These are phyloP conservation scores for Seira ritae DNA, from an alignment of 2,888 invertebrate species.

Conservation along the genomic window DNA sequence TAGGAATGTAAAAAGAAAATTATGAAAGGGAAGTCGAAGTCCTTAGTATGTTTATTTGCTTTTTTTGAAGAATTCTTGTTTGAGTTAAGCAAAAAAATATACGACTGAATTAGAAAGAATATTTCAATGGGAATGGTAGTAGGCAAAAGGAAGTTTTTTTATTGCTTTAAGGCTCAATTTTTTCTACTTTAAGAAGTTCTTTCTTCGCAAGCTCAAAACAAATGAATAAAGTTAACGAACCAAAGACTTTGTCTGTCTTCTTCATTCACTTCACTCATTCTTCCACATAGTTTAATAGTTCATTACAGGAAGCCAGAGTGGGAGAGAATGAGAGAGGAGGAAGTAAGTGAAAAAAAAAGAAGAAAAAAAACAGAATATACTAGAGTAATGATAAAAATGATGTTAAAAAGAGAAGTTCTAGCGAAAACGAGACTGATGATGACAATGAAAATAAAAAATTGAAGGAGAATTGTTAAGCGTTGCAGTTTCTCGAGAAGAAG, in stretches of 20 bases:
- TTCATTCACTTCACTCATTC: conserved; percentile 19
- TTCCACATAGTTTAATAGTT: conserved; percentile 8
- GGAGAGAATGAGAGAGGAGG: neutral
- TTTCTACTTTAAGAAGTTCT: conserved; percentile 5
- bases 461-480: neutral
- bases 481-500: neutral
- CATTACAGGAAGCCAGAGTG: conserved; percentile 21
- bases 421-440: conserved; percentile 12
- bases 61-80: neutral
- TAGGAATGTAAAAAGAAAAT: too few species aligned
- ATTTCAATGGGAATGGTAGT: conserved; percentile 12
- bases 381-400: too few species aligned
- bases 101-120: neutral
- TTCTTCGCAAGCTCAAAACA: conserved; percentile 12
- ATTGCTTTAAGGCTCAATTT: neutral
- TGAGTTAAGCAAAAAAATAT: neutral
- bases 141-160: neutral
- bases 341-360: conserved; percentile 13
- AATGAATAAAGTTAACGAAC: conserved; percentile 23
- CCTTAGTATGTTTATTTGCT: too few species aligned
- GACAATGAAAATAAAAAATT: conserved; percentile 16
- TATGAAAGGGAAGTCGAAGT: too few species aligned
- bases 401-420: neutral
- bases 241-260: conserved; percentile 4
- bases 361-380: neutral